phyloP scores from a whole-genome alignment of 2,888 invertebrate species.

The Drosophila nr. fundita region DNA sequence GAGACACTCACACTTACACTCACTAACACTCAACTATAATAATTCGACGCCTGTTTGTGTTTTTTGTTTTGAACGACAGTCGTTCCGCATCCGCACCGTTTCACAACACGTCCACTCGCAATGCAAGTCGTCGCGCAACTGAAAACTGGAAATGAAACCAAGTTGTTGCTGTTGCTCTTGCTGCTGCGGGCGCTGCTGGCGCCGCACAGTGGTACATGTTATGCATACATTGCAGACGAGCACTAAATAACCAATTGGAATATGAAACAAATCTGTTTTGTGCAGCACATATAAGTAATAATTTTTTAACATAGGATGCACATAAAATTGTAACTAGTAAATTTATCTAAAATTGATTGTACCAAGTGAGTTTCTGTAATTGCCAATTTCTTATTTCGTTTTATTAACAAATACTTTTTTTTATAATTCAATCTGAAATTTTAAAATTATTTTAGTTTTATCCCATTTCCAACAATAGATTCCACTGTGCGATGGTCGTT shows the following conservation, averaged over 20 bases:
- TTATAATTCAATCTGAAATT: too few relatives aligned
- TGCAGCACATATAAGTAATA: background rate
- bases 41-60: slow-evolving; percentile 51
- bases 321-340: background rate
- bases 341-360: background rate
- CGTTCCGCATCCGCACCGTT: slow-evolving; percentile 35
- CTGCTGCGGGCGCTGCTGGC: slow-evolving; percentile 38
- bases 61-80: slow-evolving; percentile 28
- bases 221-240: background rate
- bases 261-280: background rate
- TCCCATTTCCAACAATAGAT: accelerated
- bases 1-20: slow-evolving; percentile 49
- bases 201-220: slow-evolving; percentile 42
- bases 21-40: slow-evolving; percentile 26
- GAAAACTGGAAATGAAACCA: slow-evolving; percentile 72
- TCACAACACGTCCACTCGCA: slow-evolving; percentile 61
- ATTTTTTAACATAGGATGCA: background rate
- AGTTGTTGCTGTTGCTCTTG: slow-evolving; percentile 59
- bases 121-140: slow-evolving; percentile 82
- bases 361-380: background rate
- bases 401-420: background rate
- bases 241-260: background rate
- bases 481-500: slow-evolving; percentile 29
- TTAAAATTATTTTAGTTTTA: background rate
- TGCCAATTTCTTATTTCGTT: background rate